A percentile compares a stretch with the other conserved stretches of the same genome.
Conservation (phyloP, 2,888 invertebrate species). For the Craniophora ligustri region DNA sequence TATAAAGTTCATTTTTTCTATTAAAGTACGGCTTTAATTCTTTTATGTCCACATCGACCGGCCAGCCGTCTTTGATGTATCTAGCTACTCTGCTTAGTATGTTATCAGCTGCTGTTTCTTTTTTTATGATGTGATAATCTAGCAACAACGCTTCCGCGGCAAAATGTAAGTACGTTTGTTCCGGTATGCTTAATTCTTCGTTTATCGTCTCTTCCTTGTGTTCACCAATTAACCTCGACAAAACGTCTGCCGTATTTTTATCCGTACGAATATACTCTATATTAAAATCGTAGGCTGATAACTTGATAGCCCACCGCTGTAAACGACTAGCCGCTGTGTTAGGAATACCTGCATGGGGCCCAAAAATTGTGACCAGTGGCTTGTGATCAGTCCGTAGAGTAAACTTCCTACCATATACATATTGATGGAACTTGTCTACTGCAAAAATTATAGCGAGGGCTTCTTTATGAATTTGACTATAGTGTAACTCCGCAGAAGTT, state of each 20-base stretch:
- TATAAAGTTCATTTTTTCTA: background rate
- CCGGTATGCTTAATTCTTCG: constrained; percentile 2
- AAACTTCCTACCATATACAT: constrained; percentile 8
- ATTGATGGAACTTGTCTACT: constrained; percentile 6
- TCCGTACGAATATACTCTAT: constrained; percentile 1
- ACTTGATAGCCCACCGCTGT: background rate
- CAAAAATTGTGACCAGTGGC: background rate
- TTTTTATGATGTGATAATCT: background rate
- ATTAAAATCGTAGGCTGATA: constrained; percentile 1
- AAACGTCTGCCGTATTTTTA: background rate
- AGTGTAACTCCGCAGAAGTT: background rate
- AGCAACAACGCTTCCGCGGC: too few relatives aligned
- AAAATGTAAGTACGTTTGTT: too few relatives aligned
- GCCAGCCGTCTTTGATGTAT: background rate
- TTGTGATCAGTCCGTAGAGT: background rate
- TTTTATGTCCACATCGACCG: background rate
- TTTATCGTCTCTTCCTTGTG: background rate
- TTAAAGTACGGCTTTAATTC: constrained; percentile 8
- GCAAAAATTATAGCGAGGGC: too few relatives aligned
- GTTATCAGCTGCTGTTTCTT: background rate
- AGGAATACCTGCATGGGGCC: background rate
- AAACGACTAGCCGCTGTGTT: background rate
- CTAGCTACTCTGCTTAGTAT: background rate
- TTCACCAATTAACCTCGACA: background rate
- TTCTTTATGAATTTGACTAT: too few relatives aligned